Conservation (phyloP, 2,113 vertebrate species). For the Orthonyx spaldingii region DNA sequence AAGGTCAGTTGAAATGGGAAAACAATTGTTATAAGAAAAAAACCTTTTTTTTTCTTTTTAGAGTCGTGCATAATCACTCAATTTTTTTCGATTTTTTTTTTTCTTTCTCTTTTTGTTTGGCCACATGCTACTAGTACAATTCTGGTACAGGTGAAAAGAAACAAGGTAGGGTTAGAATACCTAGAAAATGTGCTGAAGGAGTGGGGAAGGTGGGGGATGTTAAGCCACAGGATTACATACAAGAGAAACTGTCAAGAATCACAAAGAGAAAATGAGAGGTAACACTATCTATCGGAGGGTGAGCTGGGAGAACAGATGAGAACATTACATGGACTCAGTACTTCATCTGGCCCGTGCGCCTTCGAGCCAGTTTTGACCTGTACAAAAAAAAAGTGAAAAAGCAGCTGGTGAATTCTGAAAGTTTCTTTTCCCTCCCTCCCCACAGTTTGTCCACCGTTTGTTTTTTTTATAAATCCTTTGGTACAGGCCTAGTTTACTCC, state of each 20-base stretch:
- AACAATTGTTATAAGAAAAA: conserved; percentile 37
- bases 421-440: neutral
- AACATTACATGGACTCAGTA: conserved; percentile 64
- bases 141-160: conserved; percentile 69
- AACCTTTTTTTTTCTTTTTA: neutral
- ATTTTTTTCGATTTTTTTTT: neutral
- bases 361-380: conserved; percentile 93
- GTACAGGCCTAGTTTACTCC: neutral
- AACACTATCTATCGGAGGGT: conserved; percentile 80
- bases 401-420: neutral
- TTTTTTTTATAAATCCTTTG: neutral
- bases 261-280: conserved; percentile 87
- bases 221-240: conserved; percentile 92
- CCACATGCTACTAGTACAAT: conserved; percentile 89
- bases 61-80: conserved; percentile 47
- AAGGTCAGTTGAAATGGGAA: conserved; percentile 63
- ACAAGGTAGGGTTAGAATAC: conserved; percentile 51
- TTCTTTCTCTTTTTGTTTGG: conserved; percentile 75
- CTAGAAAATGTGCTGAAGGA: conserved; percentile 56
- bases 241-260: conserved; percentile 89
- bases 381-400: neutral
- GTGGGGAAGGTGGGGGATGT: conserved; percentile 48
- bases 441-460: neutral
- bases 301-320: conserved; percentile 60
- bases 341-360: conserved; percentile 84